phyloP scores from a whole-genome alignment of 2,888 invertebrate species.

The Pherbina coryleti region DNA sequence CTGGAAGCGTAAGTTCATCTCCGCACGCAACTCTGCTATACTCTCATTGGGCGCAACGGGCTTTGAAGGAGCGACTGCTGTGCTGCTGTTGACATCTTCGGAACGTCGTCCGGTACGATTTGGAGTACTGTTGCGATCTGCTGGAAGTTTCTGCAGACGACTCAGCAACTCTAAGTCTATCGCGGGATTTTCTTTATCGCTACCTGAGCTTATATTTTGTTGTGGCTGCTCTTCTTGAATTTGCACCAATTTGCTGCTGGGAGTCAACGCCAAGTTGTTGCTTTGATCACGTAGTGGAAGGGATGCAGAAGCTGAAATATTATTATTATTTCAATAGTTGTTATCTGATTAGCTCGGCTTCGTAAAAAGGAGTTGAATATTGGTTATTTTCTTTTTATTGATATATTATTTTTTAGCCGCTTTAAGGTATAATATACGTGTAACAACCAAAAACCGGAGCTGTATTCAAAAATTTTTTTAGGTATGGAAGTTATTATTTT shows the following conservation, averaged over 20 bases:
- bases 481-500: too few species aligned
- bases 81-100: background rate
- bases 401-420: too few species aligned
- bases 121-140: conserved; percentile 63
- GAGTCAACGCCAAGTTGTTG: conserved; percentile 43
- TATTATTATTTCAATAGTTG: conserved; percentile 48
- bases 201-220: conserved; percentile 47
- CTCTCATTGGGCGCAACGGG: conserved; percentile 39
- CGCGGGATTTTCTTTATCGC: conserved; percentile 59
- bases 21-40: conserved; percentile 53
- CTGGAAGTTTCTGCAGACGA: conserved; percentile 55
- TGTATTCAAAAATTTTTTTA: too few species aligned
- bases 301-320: background rate
- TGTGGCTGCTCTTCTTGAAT: conserved; percentile 58
- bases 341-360: background rate
- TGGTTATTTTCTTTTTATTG: too few species aligned
- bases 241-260: conserved; percentile 54
- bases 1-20: conserved; percentile 58
- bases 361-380: too few species aligned
- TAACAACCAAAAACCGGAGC: too few species aligned
- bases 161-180: conserved; percentile 50
- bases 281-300: conserved; percentile 55
- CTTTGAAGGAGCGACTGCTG: conserved; percentile 5
- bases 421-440: too few species aligned
- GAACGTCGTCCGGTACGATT: conserved; percentile 48